Evolutionary conservation across 2,888 invertebrate genomes (phyloP).

Genomic region (Rugalucina vietnamica): DNA sequence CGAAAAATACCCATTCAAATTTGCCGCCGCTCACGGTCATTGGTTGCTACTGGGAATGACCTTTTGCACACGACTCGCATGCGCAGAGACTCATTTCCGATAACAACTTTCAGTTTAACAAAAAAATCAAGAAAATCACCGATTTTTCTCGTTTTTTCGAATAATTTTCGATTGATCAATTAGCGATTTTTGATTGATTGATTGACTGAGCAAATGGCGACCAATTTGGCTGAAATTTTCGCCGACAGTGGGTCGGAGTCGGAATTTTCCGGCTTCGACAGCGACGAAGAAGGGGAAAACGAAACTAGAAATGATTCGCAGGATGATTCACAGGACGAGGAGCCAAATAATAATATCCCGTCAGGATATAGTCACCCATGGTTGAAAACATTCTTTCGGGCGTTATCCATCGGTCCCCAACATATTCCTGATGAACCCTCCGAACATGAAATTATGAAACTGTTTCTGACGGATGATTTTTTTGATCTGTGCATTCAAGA

Average conservation of each 20-base stretch:
- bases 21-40: not conserved
- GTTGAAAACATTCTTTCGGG: not conserved
- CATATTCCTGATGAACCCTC: not conserved
- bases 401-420: not conserved
- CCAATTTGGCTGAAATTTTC: not conserved
- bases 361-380: not conserved
- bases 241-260: not conserved
- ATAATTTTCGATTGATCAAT: not conserved
- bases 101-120: not conserved
- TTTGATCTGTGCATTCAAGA: too few relatives aligned
- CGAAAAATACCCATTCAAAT: not conserved
- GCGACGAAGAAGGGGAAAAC: not conserved
- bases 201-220: not conserved
- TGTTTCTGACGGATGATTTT: too few relatives aligned
- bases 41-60: not conserved
- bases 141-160: not conserved
- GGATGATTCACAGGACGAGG: not conserved
- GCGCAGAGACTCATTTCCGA: not conserved
- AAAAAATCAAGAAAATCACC: not conserved
- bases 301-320: not conserved
- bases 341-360: not conserved
- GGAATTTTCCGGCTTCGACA: not conserved
- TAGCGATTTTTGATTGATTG: not conserved
- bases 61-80: too few relatives aligned
- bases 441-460: not conserved